Evolutionary conservation across 2,797 vertebrate species (phyloP).

Genomic region (Menidia menidia): DNA sequence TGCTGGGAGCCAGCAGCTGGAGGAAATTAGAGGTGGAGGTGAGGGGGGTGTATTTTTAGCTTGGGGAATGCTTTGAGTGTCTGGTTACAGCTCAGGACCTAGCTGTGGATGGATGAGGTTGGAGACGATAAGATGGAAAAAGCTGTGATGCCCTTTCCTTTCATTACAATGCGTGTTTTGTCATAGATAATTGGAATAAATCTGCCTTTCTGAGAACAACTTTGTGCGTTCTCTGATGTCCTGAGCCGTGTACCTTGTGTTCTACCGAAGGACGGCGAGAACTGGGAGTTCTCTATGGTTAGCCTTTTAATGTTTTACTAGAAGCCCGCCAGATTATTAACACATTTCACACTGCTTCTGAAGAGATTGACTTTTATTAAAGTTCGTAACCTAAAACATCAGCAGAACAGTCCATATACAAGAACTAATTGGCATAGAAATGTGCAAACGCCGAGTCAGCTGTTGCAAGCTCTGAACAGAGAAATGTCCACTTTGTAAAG

Average conservation of each 20-base stretch:
- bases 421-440: constrained; percentile 80
- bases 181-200: neutral
- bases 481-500: constrained; percentile 48
- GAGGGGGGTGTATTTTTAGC: constrained; percentile 75
- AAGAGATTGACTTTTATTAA: constrained; percentile 78
- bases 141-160: constrained; percentile 25
- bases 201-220: neutral
- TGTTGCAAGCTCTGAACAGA: constrained; percentile 48
- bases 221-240: neutral
- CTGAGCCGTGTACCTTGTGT: neutral
- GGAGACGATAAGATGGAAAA: constrained; percentile 51
- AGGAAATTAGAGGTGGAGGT: constrained; percentile 71
- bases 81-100: constrained; percentile 57
- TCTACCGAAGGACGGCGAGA: neutral
- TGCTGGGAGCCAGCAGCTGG: constrained; percentile 71
- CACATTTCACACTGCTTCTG: constrained; percentile 63
- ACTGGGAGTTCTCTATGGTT: constrained; percentile 15
- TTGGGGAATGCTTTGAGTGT: constrained; percentile 70
- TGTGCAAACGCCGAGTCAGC: constrained; percentile 64
- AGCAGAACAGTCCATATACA: constrained; percentile 83
- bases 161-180: constrained; percentile 18
- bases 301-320: constrained; percentile 28
- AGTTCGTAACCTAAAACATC: constrained; percentile 82
- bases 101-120: constrained; percentile 53
- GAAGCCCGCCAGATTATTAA: constrained; percentile 42